Percentiles rank a stretch among this genome's conserved stretches.
These are phyloP conservation scores for Saccopteryx bilineata DNA, from an alignment of 2,113 vertebrate genomes.

Conservation along the genomic window DNA sequence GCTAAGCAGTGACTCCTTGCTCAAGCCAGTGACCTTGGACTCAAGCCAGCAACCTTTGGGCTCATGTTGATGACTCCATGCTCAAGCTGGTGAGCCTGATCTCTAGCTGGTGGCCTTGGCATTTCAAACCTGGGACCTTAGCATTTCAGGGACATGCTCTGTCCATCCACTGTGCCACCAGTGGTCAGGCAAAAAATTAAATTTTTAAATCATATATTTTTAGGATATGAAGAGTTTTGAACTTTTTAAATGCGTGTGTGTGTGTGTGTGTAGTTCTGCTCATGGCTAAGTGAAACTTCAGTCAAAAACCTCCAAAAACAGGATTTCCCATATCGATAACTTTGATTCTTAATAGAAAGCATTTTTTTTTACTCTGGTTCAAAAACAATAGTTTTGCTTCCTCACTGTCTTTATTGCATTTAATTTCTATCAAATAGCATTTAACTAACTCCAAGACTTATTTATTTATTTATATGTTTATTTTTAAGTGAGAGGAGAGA, in stretches of 20 bases:
- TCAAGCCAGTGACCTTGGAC: no score
- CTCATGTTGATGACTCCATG: no score
- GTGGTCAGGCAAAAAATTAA: not conserved
- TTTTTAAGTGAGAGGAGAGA: no score
- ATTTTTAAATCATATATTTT: not conserved
- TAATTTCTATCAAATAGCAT: conserved; percentile 40
- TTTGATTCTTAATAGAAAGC: not conserved
- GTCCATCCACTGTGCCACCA: no score
- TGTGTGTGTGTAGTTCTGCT: not conserved
- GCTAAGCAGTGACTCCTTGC: no score
- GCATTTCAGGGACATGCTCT: no score
- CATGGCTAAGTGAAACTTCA: not conserved
- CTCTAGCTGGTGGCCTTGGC: no score
- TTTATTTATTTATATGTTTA: no score
- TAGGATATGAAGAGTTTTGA: not conserved
- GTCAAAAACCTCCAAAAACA: not conserved
- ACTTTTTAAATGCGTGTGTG: not conserved
- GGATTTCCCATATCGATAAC: not conserved
- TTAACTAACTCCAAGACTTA: not conserved
- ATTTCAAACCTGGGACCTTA: no score
- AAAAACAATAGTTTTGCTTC: not conserved
- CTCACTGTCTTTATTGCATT: not conserved
- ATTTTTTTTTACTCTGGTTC: not conserved
- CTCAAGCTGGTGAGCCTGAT: no score
- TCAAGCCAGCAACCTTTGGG: no score